A percentile compares a stretch with the other conserved stretches of the same genome.
phyloP scores from a whole-genome alignment of 2,113 vertebrate species.

The Kryptolebias marmoratus region DNA sequence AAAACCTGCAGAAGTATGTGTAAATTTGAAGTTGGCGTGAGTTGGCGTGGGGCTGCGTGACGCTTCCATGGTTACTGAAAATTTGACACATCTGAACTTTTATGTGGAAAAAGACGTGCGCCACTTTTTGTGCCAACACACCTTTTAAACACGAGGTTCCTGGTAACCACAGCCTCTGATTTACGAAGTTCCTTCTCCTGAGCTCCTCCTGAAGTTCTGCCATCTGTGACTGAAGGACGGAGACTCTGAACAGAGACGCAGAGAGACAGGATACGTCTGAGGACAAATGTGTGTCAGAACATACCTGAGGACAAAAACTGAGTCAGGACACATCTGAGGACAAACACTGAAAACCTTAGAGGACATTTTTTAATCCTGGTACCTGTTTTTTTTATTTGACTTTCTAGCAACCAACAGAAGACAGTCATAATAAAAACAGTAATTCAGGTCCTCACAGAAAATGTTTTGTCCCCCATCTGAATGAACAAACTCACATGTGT shows the following conservation, averaged over 20 bases:
- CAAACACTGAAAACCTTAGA: background rate
- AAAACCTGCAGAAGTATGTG: no score
- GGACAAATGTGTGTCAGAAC: background rate
- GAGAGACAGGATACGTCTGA: background rate
- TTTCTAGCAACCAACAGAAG: background rate
- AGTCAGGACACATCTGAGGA: background rate
- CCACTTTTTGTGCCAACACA: no score
- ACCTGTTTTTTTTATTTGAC: no score
- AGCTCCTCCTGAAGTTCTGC: constrained; percentile 69
- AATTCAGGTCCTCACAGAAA: no score
- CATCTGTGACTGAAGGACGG: constrained; percentile 77
- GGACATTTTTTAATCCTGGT: background rate
- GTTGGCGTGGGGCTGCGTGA: no score
- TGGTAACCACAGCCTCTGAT: constrained; percentile 31
- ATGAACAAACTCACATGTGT: constrained; percentile 70
- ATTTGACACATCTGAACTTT: no score
- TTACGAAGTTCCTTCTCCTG: constrained; percentile 11
- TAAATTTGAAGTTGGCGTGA: no score
- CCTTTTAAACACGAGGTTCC: background rate
- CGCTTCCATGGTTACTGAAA: no score
- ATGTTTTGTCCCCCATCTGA: background rate
- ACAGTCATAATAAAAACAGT: no score
- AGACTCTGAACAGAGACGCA: constrained; percentile 66
- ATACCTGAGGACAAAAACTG: background rate
- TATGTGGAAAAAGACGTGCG: no score